Evolutionary conservation across 2,113 vertebrate genomes (phyloP), one percentile per base, ranked within the genome.

Genomic region (Gallinago undulata): DNA sequence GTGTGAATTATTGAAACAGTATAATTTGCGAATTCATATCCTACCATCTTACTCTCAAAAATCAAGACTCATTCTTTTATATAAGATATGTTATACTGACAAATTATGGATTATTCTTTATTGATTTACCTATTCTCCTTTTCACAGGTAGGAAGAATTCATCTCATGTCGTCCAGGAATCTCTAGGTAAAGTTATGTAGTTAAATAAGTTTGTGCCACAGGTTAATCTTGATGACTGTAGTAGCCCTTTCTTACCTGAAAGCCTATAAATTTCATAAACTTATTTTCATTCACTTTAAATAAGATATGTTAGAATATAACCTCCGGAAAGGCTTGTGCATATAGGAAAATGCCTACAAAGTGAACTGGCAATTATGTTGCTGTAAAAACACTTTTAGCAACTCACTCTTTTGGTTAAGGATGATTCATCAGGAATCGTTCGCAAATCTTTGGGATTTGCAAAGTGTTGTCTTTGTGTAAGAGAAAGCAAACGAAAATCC

Each of bases 401-500:
- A 82, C 53, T 48, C 33, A 60, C 79, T 87, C 41, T 80, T 93
- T 64, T 70, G 43, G 47, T 14, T 31, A 60, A 19, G 48, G 51
- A 87, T 90, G 91, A 92, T 87, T 91, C 80, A 90, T 78, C 80
- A 75, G 51, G 51, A 82, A 78, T 75, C 5, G 1, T 93, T 84
- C 90, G 55, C 56, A 92, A 86, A 95, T 70, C 86, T 81, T 74
- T 47, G 56, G 37, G n/a, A 90, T 95, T 74, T 88, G 79, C 6
- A n/a, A 74, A 94, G 22, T 41, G 8, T 6, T 78, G 74, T 48
- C 87, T 93, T 73, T 90, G 64, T 73, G 55, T 19, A 84, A 59
- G 21, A 86, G 47, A 93, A 88, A 69, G 85, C 37, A 95, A 95
- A 90, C 60, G 86, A 72, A 89, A 84, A 74, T 78, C 66, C 39